Base-by-base conservation (phyloP, 1,140 invertebrate genomes). In the Oedothorax gibbosus region DNA sequence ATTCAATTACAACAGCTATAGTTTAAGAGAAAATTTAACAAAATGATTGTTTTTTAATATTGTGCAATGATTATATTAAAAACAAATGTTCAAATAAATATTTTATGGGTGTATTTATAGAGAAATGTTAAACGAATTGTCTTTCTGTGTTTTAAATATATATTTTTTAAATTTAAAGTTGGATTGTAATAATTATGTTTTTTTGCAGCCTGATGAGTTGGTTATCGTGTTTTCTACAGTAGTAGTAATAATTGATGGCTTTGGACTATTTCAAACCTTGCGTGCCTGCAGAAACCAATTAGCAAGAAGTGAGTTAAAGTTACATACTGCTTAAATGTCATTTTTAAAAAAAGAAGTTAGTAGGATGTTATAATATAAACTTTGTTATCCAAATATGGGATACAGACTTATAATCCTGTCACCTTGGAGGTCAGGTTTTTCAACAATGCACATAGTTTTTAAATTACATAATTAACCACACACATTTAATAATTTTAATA, bases 211-310 rank as follows among this genome's bases (percentile, higher is more conserved):
- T 15, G 97, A 98, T 91, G 96, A 98, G 90, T 89, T 98, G 54
- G 93, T 96, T 87, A 92, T 98, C 69, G 90, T 96, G 2, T 98
- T 96, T 89, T 91, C 92, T 86, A 93, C 90, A 71, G 93, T 93
- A 87, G 90, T 97, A 60, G 96, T 96, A 88, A 93, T 95, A 69
- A 92, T 98, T 20, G 94, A 95, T 90, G 96, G 96, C 51, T 93
- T 94, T 88, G 94, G 94, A 76, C 92, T 99, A 64, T 94, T 96
- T 90, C 94, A 95, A 89, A 94, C 94, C 62, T 90, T 97, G 35
- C 91, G 95, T 88, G 94, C 93, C 72, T 95, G 93, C 87, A 92
- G 96, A 89, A 95, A 94, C 89, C 94, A 96, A 89, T 91, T 96
- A 71, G 95, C 95, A 66, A 94, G 93, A 94, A 93, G 94, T 94